phyloP scores from a whole-genome alignment of 2,113 vertebrate genomes.

The Hyla sarda region DNA sequence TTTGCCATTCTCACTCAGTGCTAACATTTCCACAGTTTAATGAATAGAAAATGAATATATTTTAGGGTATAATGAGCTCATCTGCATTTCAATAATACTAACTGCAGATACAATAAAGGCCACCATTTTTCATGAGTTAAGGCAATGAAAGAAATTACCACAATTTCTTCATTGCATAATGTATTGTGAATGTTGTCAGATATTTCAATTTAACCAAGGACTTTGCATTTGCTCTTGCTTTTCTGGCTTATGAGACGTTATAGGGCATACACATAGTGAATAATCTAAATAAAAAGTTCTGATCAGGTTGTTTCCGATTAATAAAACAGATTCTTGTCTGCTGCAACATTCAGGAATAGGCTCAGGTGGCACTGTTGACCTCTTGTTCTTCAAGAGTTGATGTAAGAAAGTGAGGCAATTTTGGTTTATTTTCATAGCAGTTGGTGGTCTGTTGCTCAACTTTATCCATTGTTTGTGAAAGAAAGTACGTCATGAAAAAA shows the following conservation, averaged over 20 bases:
- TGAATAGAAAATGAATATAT: conserved; percentile 46
- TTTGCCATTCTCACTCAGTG: conserved; percentile 27
- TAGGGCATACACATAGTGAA: background rate
- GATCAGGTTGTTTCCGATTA: background rate
- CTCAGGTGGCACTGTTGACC: background rate
- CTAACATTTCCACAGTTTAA: conserved; percentile 30
- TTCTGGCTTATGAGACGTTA: background rate
- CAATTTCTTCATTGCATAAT: background rate
- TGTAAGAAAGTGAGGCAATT: background rate
- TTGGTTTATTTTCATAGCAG: background rate
- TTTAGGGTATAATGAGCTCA: conserved; percentile 40
- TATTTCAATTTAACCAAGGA: background rate
- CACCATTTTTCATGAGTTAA: conserved; percentile 40
- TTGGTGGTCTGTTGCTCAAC: no score
- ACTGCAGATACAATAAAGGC: conserved; percentile 41
- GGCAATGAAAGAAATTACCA: conserved; percentile 23
- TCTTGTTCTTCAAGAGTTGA: background rate
- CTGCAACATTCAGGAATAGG: background rate
- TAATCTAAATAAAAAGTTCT: background rate
- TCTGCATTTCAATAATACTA: conserved; percentile 49
- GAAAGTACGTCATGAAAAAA: background rate
- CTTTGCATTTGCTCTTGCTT: background rate
- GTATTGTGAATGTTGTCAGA: background rate
- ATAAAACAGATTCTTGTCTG: background rate
- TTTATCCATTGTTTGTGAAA: background rate